Evolutionary conservation across 2,888 invertebrate species (phyloP).

Genomic region (Pycnomerus fuliginosus): DNA sequence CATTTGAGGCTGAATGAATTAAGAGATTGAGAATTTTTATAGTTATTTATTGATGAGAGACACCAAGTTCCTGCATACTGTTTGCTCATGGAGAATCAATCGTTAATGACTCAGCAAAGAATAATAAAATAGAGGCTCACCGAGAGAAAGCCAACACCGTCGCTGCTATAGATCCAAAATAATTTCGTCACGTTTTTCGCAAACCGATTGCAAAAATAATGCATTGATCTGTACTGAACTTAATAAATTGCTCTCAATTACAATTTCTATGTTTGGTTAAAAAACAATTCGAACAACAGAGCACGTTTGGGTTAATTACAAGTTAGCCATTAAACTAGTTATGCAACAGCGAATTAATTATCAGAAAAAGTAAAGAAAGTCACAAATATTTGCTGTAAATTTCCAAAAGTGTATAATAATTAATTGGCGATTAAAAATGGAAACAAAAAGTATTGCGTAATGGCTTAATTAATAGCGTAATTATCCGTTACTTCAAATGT

Average conservation of each 20-base stretch:
- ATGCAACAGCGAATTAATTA: conserved; percentile 39
- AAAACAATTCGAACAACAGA: conserved; percentile 38
- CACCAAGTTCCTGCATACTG: no score
- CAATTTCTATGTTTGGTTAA: conserved; percentile 22
- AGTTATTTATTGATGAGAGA: no score
- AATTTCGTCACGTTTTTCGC: conserved; percentile 18
- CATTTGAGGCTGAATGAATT: no score
- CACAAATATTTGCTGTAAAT: conserved; percentile 18
- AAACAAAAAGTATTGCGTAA: conserved; percentile 15
- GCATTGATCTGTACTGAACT: conserved; percentile 17
- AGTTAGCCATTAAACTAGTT: conserved; percentile 32
- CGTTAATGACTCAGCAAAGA: conserved; percentile 6
- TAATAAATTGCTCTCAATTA: conserved; percentile 18
- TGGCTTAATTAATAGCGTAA: conserved; percentile 20
- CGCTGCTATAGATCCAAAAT: conserved; percentile 16
- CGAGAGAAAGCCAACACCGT: conserved; percentile 15
- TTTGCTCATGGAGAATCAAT: conserved; percentile 11
- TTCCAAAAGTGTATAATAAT: conserved; percentile 10
- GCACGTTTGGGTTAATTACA: conserved; percentile 40
- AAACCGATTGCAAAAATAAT: conserved; percentile 8
- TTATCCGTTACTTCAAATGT: conserved; percentile 22
- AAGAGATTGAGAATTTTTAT: no score
- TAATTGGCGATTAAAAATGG: conserved; percentile 3
- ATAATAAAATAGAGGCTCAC: conserved; percentile 3
- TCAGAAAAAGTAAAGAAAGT: conserved; percentile 31